These are phyloP conservation scores for Sebastes dallii DNA, from an alignment of 2,797 vertebrate species.

Conservation along the genomic window DNA sequence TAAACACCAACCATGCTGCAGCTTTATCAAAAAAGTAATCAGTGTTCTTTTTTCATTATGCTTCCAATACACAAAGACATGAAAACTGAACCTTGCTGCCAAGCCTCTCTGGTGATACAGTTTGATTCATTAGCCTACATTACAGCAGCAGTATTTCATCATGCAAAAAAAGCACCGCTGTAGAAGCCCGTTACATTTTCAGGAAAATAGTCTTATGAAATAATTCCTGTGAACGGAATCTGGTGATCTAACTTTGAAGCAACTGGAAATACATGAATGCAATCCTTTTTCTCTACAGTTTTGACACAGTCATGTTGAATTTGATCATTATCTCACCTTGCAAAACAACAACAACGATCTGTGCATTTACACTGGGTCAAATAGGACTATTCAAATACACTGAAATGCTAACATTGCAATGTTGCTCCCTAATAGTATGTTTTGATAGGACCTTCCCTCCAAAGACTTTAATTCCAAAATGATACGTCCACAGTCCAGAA, in stretches of 20 bases:
- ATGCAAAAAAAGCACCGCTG: not conserved
- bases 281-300: not conserved
- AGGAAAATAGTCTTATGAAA: not conserved
- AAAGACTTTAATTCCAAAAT: conserved; percentile 23
- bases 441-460: not conserved
- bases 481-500: not conserved
- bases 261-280: not conserved
- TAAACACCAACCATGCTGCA: not conserved
- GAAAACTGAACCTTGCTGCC: not conserved
- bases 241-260: not conserved
- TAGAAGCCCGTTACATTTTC: not conserved
- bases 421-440: not conserved
- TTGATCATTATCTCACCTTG: not conserved
- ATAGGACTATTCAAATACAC: not conserved
- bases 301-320: not conserved
- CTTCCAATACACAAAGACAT: too few relatives aligned
- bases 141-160: not conserved
- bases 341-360: not conserved
- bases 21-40: not conserved
- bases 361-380: not conserved
- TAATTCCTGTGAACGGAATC: not conserved
- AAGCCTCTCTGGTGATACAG: not conserved
- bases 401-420: not conserved
- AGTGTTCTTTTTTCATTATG: not conserved
- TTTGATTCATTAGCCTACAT: not conserved